A percentile compares a stretch with the other conserved stretches of the same genome.
Conservation (phyloP, 2,113 vertebrate genomes). For the Mormyrus iriodes region DNA sequence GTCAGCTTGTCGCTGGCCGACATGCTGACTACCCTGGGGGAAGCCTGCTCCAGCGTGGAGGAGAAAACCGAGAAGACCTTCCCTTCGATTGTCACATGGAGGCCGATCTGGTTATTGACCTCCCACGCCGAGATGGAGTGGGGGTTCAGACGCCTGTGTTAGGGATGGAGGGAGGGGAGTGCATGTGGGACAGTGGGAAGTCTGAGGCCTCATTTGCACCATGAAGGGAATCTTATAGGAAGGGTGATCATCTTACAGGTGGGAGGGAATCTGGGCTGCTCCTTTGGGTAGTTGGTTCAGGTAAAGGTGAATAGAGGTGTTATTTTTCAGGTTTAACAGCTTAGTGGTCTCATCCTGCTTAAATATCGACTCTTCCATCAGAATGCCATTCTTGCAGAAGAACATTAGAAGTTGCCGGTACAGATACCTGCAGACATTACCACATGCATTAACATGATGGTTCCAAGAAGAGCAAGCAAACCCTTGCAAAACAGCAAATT, state of each 20-base stretch:
- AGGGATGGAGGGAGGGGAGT: neutral
- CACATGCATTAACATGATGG: slow-evolving; percentile 2
- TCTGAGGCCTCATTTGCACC: neutral
- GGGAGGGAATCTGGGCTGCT: slow-evolving; percentile 70
- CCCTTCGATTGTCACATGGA: slow-evolving; percentile 79
- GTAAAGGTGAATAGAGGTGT: slow-evolving; percentile 74
- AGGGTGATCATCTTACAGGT: slow-evolving; percentile 62
- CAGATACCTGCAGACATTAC: slow-evolving; percentile 57
- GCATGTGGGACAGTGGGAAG: neutral
- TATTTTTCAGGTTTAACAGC: slow-evolving; percentile 76
- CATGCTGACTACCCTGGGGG: slow-evolving; percentile 72
- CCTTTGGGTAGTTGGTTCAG: slow-evolving; percentile 89
- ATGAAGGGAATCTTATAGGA: neutral
- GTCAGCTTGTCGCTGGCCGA: slow-evolving; percentile 84
- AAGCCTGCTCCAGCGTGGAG: slow-evolving; percentile 50
- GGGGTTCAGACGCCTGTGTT: slow-evolving; percentile 69
- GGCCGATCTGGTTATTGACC: slow-evolving; percentile 72
- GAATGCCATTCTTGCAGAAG: slow-evolving; percentile 68
- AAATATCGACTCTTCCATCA: slow-evolving; percentile 78
- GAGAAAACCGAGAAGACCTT: slow-evolving; percentile 76
- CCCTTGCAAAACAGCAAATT: neutral
- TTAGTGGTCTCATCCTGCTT: slow-evolving; percentile 58
- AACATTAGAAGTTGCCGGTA: slow-evolving; percentile 85
- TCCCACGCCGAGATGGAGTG: slow-evolving; percentile 73
- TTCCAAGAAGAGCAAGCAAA: neutral